Conservation (phyloP, 1,140 invertebrate species). For the Sycobia sp. region DNA sequence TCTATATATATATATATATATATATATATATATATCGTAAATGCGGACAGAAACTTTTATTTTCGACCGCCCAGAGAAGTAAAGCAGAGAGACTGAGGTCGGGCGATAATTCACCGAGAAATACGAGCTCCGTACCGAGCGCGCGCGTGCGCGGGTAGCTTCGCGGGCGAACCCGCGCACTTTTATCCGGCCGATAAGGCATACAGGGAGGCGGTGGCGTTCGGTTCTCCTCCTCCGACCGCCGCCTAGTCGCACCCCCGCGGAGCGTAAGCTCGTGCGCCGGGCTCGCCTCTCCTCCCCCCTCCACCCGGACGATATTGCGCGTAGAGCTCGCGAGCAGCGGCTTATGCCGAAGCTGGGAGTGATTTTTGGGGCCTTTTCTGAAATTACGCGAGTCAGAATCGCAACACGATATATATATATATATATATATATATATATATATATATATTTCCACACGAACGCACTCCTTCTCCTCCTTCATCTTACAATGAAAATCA, state of each 20-base stretch:
- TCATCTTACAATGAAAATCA: no score
- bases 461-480: no score
- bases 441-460: no score
- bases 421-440: no score
- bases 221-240: neutral
- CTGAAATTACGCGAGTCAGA: neutral
- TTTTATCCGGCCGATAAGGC: conserved; percentile 1
- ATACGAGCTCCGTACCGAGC: conserved; percentile 13
- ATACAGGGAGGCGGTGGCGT: neutral
- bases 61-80: conserved; percentile 10
- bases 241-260: no score
- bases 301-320: neutral
- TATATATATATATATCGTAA: no score
- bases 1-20: no score
- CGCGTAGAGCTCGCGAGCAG: neutral
- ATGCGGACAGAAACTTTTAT: conserved; percentile 8
- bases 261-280: no score
- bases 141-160: neutral
- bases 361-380: neutral
- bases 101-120: conserved; percentile 18
- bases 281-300: neutral
- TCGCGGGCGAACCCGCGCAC: neutral
- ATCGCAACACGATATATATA: no score
- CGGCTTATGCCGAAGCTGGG: neutral
- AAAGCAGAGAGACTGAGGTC: neutral